Evolutionary conservation across 1,140 invertebrate species (phyloP).

Genomic region (Drosophila virilis): DNA sequence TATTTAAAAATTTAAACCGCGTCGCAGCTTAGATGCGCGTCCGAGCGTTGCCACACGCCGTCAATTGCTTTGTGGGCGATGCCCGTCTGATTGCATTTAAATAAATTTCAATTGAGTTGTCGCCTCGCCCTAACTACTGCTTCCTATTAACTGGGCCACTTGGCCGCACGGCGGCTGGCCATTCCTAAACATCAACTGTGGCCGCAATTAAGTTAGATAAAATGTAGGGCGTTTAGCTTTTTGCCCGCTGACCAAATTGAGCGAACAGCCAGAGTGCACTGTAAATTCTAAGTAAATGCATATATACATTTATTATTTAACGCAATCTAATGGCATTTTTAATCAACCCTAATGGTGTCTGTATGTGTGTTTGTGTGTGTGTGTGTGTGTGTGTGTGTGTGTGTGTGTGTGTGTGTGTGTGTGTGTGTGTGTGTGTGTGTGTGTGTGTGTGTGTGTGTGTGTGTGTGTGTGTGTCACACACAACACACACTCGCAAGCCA

Average conservation of each 20-base stretch:
- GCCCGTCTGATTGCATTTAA: constrained; percentile 63
- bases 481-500: background rate
- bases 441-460: background rate
- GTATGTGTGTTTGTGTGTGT: background rate
- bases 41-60: constrained; percentile 32
- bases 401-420: background rate
- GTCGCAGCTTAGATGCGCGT: constrained; percentile 23
- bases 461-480: background rate
- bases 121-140: constrained; percentile 39
- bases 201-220: constrained; percentile 48
- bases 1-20: constrained; percentile 51
- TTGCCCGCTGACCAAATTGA: constrained; percentile 52
- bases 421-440: background rate
- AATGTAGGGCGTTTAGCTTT: constrained; percentile 22
- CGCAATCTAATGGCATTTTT: constrained; percentile 42
- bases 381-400: background rate
- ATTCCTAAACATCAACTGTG: constrained; percentile 13
- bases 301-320: constrained; percentile 39
- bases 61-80: constrained; percentile 47
- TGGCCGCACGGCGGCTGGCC: background rate
- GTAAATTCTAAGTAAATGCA: constrained; percentile 22
- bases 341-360: constrained; percentile 41
- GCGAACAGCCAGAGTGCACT: constrained; percentile 16
- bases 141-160: background rate
- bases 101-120: constrained; percentile 70